Base-by-base conservation (phyloP, 2,888 invertebrate genomes). In the Eutolmus rufibarbis region DNA sequence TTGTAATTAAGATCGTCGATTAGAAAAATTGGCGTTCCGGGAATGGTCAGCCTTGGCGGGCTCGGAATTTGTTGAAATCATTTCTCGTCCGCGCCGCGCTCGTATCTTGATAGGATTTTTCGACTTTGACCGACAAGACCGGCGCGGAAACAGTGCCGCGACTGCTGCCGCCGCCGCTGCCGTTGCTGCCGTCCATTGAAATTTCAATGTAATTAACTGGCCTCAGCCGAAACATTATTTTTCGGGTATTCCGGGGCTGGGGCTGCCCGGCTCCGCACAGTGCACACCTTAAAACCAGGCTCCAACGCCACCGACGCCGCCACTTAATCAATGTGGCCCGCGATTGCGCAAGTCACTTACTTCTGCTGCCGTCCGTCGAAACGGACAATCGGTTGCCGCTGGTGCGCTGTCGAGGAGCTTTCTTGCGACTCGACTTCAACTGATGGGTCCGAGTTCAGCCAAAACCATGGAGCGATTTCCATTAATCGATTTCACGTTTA, bases 401-500 rank as follows among this genome's bases (percentile, higher is more conserved):
- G 66, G 56, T 19, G 12, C 19, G 14, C 66, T 66, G 66, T 23
- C 66, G 51, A 51, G 51, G 19, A 51, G 51, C 51, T 51, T 51
- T 51, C 51, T 16, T 19, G 66, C 4, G 66, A 28, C 28, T 23
- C 78, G 43, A 43, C 46, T 46, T 78, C 78, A 1, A 12, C 46
- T 9, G 40, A 7, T 66, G 9, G 66, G 0, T 76, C 1, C 28
- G 37, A 28, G 28, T 46, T 23, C 74, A 74, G 16, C 34, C n/a
- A 85, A 43, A 85, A 46, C 85, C 51, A 85, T 46, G 74, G 74
- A 85, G 16, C 74, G 31, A 85, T 84, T 85, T 85, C 74, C 43
- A 85, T 85, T 85, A 85, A 85, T 85, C 85, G 85, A 85, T 85
- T 85, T 85, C 74, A 85, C 85, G 85, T 85, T 85, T 85, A 74